These are phyloP conservation scores for Oreochromis aureus DNA, from an alignment of 2,113 vertebrate species.

Conservation along the genomic window DNA sequence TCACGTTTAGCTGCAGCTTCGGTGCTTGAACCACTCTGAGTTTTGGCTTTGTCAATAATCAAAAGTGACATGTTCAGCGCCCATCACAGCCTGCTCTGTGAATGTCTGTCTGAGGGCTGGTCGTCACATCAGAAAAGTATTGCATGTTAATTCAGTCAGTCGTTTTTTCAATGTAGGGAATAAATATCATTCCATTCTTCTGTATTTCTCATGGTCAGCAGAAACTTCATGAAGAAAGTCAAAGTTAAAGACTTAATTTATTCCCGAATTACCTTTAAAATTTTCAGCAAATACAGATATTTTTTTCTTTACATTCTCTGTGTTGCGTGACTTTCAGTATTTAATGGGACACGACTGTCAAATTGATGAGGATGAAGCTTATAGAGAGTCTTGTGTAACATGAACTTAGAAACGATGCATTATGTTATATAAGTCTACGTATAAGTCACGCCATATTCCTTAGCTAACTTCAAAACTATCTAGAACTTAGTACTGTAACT, in stretches of 20 bases:
- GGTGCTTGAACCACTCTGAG: background rate
- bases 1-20: constrained; percentile 20
- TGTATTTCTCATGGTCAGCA: background rate
- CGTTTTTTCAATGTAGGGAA: background rate
- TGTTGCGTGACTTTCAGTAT: background rate
- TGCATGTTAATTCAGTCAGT: background rate
- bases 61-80: constrained; percentile 47
- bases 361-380: background rate
- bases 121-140: background rate
- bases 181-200: background rate
- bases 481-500: background rate
- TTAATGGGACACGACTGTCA: background rate
- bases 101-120: constrained; percentile 16
- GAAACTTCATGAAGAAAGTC: background rate
- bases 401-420: background rate
- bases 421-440: background rate
- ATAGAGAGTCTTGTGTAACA: background rate
- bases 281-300: background rate
- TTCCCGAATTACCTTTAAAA: background rate
- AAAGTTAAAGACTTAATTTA: background rate
- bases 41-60: constrained; percentile 26
- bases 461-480: background rate
- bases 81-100: background rate
- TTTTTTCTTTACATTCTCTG: background rate
- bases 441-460: background rate